Evolutionary conservation across 2,888 invertebrate genomes (phyloP).

Genomic region (Drosophila affinis): DNA sequence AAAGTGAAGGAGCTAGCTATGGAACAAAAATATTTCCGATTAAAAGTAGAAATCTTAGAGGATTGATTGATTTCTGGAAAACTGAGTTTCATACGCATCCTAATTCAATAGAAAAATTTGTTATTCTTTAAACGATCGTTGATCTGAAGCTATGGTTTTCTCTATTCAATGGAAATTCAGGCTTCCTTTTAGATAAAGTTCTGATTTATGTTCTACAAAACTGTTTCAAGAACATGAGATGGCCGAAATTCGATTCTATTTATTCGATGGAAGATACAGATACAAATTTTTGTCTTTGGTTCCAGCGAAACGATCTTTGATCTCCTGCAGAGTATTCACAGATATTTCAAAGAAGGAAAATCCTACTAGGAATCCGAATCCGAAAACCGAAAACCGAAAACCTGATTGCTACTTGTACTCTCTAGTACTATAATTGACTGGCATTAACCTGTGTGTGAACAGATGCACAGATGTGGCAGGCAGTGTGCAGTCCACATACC

Average conservation of each 20-base stretch:
- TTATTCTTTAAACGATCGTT: no score
- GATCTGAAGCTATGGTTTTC: no score
- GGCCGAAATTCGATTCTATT: not conserved
- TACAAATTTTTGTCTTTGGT: no score
- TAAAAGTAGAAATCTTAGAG: no score
- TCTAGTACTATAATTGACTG: slow-evolving; percentile 32
- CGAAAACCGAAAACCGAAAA: slow-evolving; percentile 2
- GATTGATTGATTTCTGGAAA: no score
- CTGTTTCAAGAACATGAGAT: not conserved
- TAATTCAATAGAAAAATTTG: no score
- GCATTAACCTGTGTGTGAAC: slow-evolving; percentile 26
- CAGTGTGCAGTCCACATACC: slow-evolving; percentile 28
- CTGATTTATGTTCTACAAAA: no score
- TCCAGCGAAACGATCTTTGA: not conserved
- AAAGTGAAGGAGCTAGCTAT: no score
- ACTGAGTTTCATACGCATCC: no score
- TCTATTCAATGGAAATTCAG: no score
- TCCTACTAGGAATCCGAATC: slow-evolving; percentile 2
- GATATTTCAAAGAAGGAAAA: not conserved
- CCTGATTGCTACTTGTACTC: slow-evolving; percentile 23
- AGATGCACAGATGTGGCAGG: slow-evolving; percentile 32
- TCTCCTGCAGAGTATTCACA: not conserved
- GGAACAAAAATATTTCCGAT: no score
- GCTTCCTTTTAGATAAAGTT: not conserved
- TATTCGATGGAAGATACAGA: not conserved